Base-by-base conservation (phyloP, 2,888 invertebrate genomes). In the Aphodius granarius region DNA sequence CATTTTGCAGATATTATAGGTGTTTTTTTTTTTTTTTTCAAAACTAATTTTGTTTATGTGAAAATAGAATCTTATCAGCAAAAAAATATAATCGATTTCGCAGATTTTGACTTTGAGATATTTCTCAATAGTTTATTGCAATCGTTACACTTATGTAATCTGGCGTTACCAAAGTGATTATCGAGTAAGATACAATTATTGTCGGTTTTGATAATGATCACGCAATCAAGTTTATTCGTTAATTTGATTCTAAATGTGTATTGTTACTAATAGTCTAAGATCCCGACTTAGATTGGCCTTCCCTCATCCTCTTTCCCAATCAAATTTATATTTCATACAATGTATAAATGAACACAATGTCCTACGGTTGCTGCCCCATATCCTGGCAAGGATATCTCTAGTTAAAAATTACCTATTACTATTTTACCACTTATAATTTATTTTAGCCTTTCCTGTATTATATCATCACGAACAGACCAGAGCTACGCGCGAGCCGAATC, bases 381-480 rank as follows among this genome's bases (percentile, higher is more conserved):
- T n/a, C n/a, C n/a, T n/a, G n/a, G n/a, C n/a, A n/a, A n/a, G n/a
- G n/a, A n/a, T n/a, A n/a, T n/a, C n/a, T n/a, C n/a, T n/a, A n/a
- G n/a, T n/a, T n/a, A n/a, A n/a, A n/a, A n/a, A n/a, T n/a, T n/a
- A n/a, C n/a, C n/a, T n/a, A n/a, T n/a, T n/a, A n/a, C n/a, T 5
- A 65, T n/a, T 21, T 22, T 22, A 66, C 1, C 17, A 64, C 18
- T 19, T 20, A 66, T 66, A 66, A 20, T 76, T 74, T 73, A 70
- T 78, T 88, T 62, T 84, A 93, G 91, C 91, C 91, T n/a, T 89
- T 91, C 17, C 80, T 91, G 21, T 83, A 89, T 15, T 89, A 91
- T 82, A 93, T 94, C 64, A 84, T 92, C 17, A 88, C 88, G 75
- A 88, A 88, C 17, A 88, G 88, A 71, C 88, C 88, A 5, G 86